These are phyloP conservation scores for Oreotrochilus melanogaster DNA, from an alignment of 2,113 vertebrate genomes.

Conservation along the genomic window DNA sequence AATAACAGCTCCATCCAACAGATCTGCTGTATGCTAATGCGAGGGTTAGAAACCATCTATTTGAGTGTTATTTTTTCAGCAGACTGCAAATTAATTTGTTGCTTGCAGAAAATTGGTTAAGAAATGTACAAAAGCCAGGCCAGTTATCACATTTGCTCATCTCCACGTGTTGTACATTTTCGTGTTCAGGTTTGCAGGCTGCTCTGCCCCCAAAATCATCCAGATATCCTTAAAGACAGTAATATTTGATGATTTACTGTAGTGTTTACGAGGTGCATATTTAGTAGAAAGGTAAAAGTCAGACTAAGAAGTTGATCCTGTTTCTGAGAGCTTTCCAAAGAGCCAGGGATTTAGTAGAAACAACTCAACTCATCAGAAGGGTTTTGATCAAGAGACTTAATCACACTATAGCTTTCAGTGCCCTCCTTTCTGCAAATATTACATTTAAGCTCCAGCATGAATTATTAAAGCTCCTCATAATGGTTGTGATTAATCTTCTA, in stretches of 20 bases:
- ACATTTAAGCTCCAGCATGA: constrained; percentile 52
- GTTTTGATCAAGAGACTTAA: constrained; percentile 28
- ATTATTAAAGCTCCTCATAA: constrained; percentile 50
- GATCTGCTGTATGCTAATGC: not conserved
- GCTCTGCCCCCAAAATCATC: not conserved
- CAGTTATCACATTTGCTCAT: not conserved
- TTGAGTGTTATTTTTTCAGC: not conserved
- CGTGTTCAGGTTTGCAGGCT: not conserved
- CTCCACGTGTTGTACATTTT: not conserved
- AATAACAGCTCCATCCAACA: not conserved
- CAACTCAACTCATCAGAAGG: not conserved
- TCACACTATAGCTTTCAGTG: not conserved
- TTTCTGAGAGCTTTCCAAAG: not conserved
- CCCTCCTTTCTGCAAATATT: constrained; percentile 40
- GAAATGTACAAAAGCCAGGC: not conserved
- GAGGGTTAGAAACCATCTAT: not conserved
- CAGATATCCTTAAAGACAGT: not conserved
- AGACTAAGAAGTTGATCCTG: not conserved
- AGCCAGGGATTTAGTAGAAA: not conserved
- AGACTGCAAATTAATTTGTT: not conserved
- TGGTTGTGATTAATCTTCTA: constrained; percentile 44
- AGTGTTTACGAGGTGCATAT: not conserved
- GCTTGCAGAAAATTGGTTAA: not conserved
- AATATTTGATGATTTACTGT: not conserved
- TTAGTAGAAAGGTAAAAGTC: not conserved